Percentiles rank a stretch among this genome's conserved stretches.
Evolutionary conservation across 2,888 invertebrate genomes (phyloP).

Genomic region (Xestia xanthographa): DNA sequence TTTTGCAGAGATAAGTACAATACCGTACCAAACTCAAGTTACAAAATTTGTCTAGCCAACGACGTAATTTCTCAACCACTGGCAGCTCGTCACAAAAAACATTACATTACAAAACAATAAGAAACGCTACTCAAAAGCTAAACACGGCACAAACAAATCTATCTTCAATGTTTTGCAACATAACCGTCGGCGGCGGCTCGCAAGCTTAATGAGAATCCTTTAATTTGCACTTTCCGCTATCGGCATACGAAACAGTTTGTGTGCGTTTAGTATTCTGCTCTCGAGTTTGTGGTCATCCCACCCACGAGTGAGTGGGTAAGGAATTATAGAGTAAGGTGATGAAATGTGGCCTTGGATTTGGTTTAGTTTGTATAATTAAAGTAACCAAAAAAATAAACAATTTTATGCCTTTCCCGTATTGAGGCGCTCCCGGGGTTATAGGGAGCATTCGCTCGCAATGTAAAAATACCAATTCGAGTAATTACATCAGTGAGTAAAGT

Average conservation of each 20-base stretch:
- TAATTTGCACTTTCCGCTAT: conserved; percentile 49
- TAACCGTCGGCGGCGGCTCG: conserved; percentile 1
- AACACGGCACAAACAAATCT: conserved; percentile 4
- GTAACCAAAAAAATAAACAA: background rate
- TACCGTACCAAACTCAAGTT: background rate
- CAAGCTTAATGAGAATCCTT: conserved; percentile 37
- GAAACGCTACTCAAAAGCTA: conserved; percentile 11
- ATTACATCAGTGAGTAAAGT: background rate
- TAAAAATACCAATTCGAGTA: background rate
- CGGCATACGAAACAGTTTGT: conserved; percentile 45
- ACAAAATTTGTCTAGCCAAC: background rate
- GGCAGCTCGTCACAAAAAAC: background rate
- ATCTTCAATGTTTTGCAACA: conserved; percentile 40
- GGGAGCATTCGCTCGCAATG: background rate
- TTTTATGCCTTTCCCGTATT: background rate
- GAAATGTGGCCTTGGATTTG: conserved; percentile 47
- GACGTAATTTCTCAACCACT: background rate
- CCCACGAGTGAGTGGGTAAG: conserved; percentile 44
- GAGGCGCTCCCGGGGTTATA: background rate
- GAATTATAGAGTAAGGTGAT: conserved; percentile 42
- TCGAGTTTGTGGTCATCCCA: conserved; percentile 50
- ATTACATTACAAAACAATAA: conserved; percentile 12
- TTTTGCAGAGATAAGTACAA: too few relatives aligned
- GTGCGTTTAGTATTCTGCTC: conserved; percentile 50
- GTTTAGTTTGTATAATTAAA: conserved; percentile 5